Evolutionary conservation across 2,888 invertebrate species (phyloP).

Genomic region (Drosophila buzzatii): DNA sequence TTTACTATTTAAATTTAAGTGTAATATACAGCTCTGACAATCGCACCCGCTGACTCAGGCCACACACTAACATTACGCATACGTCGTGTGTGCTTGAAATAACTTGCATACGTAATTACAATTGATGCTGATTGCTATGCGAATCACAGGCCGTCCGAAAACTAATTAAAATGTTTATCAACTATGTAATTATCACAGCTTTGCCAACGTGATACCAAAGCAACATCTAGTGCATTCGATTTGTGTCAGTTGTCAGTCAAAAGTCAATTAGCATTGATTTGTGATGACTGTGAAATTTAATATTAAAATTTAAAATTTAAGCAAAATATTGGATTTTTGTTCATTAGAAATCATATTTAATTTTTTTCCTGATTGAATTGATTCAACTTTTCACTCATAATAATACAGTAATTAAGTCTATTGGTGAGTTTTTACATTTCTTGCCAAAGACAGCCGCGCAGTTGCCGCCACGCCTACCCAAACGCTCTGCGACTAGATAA

Average conservation of each 20-base stretch:
- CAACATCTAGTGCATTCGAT: conserved; percentile 2
- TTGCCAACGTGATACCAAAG: conserved; percentile 33
- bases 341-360: not conserved
- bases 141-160: conserved; percentile 55
- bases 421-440: conserved; percentile 70
- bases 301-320: too few relatives aligned
- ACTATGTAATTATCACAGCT: conserved; percentile 71
- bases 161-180: conserved; percentile 79
- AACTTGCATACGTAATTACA: conserved; percentile 61
- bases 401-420: conserved; percentile 71
- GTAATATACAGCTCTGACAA: conserved; percentile 46
- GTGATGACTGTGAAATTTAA: not conserved
- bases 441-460: conserved; percentile 68
- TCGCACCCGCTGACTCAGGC: conserved; percentile 6
- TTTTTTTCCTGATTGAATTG: not conserved
- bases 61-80: conserved; percentile 46
- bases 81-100: conserved; percentile 43
- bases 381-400: conserved; percentile 37
- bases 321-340: too few relatives aligned
- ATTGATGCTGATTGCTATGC: conserved; percentile 67
- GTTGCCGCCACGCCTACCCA: conserved; percentile 86
- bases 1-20: conserved; percentile 74
- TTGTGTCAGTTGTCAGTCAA: conserved; percentile 9
- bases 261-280: conserved; percentile 16
- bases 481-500: conserved; percentile 89